Evolutionary conservation across 2,888 invertebrate genomes (phyloP), one percentile per base, ranked within the genome.

Genomic region (Amiota communis): DNA sequence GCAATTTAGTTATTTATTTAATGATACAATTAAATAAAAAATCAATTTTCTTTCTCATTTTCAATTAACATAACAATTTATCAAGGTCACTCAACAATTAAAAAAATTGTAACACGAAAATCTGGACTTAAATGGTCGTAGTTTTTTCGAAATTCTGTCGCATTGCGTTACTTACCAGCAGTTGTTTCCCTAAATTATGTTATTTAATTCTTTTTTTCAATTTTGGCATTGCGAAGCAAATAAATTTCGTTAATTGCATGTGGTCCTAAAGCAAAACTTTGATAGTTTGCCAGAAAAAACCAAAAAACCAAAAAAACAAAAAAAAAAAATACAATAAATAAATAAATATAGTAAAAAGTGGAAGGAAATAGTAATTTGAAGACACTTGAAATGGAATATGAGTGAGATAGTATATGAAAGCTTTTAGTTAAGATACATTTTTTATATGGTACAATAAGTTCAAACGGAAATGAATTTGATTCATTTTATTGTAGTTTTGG

Each of bases 241-340:
- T 73, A 70, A 74, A 76, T 74, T 80, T 67, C 76, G 78, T 84
- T 83, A 82, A 84, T 82, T 81, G 80, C 72, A 76, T 76, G 81
- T 81, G 78, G 84, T 78, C 77, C 75, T 70, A 64, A 78, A 77
- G 76, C 71, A 78, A 72, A 70, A 72, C 68, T 78, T 81, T 81
- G 83, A 76, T 70, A 47, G 57, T 53, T 15, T 76, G 82, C 84
- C 82, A 83, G 81, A 13, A 53, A 6, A 2, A 36, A 23, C 23
- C 23, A 3, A 36, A 36, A 36, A 36, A 36, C 2, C 6, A 36
- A 36, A 36, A 36, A 2, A 23, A 23, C 1, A 23, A 23, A 23
- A 23, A 23, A 2, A 4, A 36, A 36, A 36, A 36, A 36, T 36
- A 6, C 2, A 36, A 36, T 36, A 36, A 36, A 36, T 36, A 36